These are phyloP conservation scores for Deilephila porcellus DNA, from an alignment of 2,888 invertebrate species.

Conservation along the genomic window DNA sequence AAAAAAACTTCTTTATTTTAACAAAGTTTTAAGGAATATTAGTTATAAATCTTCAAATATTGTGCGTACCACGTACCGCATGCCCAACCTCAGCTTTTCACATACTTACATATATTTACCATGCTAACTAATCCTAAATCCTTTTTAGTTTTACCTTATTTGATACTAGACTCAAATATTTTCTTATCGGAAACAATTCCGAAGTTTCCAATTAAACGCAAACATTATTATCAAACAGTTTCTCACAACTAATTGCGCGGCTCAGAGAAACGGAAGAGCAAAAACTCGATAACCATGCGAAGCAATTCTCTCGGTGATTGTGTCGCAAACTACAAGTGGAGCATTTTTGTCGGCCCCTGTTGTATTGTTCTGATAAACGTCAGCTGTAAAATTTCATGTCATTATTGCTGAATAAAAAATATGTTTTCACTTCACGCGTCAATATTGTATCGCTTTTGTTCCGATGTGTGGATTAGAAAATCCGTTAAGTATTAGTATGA, in stretches of 20 bases:
- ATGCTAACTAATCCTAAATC: no score
- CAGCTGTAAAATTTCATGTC: slow-evolving; percentile 7
- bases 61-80: no score
- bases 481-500: neutral
- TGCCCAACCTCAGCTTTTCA: no score
- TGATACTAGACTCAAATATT: no score
- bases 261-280: slow-evolving; percentile 60
- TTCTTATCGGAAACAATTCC: slow-evolving; percentile 1
- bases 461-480: slow-evolving; percentile 1
- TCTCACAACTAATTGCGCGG: slow-evolving; percentile 71
- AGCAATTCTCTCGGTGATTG: slow-evolving; percentile 54
- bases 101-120: no score
- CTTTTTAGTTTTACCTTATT: no score
- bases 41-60: no score
- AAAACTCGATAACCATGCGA: slow-evolving; percentile 66
- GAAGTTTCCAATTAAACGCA: slow-evolving; percentile 15
- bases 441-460: slow-evolving; percentile 23
- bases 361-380: slow-evolving; percentile 16
- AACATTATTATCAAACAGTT: slow-evolving; percentile 35
- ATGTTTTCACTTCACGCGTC: slow-evolving; percentile 4
- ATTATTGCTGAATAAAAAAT: neutral
- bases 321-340: slow-evolving; percentile 59
- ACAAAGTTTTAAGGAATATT: no score
- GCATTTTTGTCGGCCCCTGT: slow-evolving; percentile 36
- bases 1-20: no score